Percentiles rank a stretch among this genome's conserved stretches.
Conservation (phyloP, 1,140 invertebrate genomes). For the Oedothorax gibbosus region DNA sequence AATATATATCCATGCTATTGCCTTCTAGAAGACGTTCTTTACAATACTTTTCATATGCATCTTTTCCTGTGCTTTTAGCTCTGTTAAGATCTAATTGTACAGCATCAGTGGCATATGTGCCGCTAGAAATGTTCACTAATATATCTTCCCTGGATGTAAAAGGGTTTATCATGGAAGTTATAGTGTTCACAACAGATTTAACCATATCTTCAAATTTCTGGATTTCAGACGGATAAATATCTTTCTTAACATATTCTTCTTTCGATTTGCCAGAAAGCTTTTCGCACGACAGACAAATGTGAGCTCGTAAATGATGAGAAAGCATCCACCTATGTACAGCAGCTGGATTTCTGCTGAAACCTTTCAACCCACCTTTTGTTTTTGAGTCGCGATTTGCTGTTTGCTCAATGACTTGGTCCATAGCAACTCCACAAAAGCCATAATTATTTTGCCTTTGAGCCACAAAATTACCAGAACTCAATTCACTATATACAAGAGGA, state of each 20-base stretch:
- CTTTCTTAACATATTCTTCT: background rate
- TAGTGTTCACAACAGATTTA: background rate
- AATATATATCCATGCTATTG: constrained; percentile 6
- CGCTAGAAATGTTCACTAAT: background rate
- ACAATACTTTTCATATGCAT: background rate
- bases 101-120: background rate
- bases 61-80: background rate
- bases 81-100: too few species aligned
- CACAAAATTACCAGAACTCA: constrained; percentile 40
- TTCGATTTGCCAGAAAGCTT: background rate
- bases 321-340: constrained; percentile 34
- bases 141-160: background rate
- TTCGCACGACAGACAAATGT: background rate
- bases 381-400: constrained; percentile 61
- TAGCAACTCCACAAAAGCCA: constrained; percentile 18
- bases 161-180: background rate
- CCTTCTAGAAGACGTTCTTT: background rate
- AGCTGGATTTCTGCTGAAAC: background rate
- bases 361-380: constrained; percentile 1
- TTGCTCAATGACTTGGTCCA: constrained; percentile 59
- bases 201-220: background rate
- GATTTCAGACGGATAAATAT: background rate
- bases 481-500: background rate
- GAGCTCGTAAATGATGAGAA: background rate
- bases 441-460: constrained; percentile 30